phyloP scores from a whole-genome alignment of 2,797 vertebrate genomes.

The Sebastes iracundus region DNA sequence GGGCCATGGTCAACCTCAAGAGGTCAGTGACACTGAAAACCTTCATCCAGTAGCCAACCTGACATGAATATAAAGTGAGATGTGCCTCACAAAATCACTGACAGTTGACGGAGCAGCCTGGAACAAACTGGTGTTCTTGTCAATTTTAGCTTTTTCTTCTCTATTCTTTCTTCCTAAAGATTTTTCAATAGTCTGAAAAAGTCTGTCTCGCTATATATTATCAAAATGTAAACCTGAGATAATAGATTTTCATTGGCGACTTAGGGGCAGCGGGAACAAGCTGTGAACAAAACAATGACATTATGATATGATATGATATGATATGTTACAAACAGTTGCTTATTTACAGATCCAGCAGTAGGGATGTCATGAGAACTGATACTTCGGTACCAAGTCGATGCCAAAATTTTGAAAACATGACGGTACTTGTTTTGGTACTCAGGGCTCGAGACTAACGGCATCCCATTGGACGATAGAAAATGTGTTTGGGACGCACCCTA shows the following conservation, averaged over 20 bases:
- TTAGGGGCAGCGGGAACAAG: not conserved
- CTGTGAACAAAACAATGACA: not conserved
- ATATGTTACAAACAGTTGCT: too few relatives aligned
- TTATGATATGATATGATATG: not conserved
- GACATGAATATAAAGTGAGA: not conserved
- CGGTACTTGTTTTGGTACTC: too few relatives aligned
- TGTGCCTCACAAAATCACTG: not conserved
- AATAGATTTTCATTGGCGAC: too few relatives aligned
- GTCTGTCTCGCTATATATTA: not conserved
- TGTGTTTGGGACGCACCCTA: too few relatives aligned
- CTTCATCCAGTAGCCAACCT: not conserved
- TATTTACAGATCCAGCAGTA: too few relatives aligned
- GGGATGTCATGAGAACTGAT: too few relatives aligned
- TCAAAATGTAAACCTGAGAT: too few relatives aligned
- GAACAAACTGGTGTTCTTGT: not conserved
- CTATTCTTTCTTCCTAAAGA: not conserved
- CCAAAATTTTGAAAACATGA: too few relatives aligned
- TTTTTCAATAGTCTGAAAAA: not conserved
- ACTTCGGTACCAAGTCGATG: too few relatives aligned
- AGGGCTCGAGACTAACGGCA: accelerated
- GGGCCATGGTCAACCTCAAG: constrained; percentile 99
- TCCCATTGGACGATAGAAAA: too few relatives aligned
- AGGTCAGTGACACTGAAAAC: constrained; percentile 82
- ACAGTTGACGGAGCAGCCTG: not conserved
- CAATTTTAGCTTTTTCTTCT: not conserved